A percentile compares a stretch with the other conserved stretches of the same genome.
Evolutionary conservation across 2,888 invertebrate genomes (phyloP).

Genomic region (Scotopteryx bipunctaria): DNA sequence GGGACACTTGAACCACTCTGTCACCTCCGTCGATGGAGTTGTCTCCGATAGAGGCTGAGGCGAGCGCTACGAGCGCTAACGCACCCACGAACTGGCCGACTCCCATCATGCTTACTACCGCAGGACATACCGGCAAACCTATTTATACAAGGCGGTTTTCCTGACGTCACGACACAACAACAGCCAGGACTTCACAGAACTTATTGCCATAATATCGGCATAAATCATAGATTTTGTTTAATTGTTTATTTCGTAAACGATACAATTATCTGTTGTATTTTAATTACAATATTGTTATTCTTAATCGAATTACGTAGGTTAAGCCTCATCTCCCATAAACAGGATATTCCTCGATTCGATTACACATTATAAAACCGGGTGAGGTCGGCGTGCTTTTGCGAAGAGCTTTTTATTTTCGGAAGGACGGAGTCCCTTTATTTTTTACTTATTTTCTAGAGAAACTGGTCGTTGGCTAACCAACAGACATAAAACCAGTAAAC

Average conservation of each 20-base stretch:
- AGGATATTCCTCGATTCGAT: background rate
- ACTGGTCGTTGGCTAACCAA: background rate
- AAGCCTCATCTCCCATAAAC: no score
- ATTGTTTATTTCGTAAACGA: constrained; percentile 4
- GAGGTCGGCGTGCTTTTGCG: background rate
- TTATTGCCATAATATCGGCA: constrained; percentile 63
- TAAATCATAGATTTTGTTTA: constrained; percentile 9
- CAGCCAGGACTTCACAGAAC: constrained; percentile 55
- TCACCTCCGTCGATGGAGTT: constrained; percentile 65
- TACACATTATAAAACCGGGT: background rate
- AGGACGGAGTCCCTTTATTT: background rate
- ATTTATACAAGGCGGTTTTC: constrained; percentile 73
- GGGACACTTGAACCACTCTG: constrained; percentile 66
- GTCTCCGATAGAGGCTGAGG: constrained; percentile 60
- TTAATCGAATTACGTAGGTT: no score
- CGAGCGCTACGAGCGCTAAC: constrained; percentile 56
- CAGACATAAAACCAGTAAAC: no score
- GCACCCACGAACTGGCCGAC: constrained; percentile 50
- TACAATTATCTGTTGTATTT: no score
- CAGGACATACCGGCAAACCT: constrained; percentile 66
- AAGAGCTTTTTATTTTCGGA: background rate
- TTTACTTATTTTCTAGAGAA: constrained; percentile 1
- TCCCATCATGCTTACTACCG: constrained; percentile 75
- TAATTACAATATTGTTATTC: no score
- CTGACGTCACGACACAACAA: constrained; percentile 55